phyloP scores from a whole-genome alignment of 2,113 vertebrate genomes.

The Zosterops borbonicus region DNA sequence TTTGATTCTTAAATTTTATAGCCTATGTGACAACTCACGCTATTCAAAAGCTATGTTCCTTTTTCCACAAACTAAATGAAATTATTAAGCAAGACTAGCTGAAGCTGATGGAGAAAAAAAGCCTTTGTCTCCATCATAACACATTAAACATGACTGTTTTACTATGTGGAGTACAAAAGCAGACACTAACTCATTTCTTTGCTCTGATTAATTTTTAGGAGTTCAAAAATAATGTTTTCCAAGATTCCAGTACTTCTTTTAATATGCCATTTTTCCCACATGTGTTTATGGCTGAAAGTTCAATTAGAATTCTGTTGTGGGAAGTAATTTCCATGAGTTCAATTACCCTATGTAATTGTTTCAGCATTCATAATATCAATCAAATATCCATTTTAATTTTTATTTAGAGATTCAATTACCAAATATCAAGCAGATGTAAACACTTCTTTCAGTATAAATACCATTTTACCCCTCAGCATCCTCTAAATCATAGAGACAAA shows the following conservation, averaged over 20 bases:
- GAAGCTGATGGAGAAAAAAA: background rate
- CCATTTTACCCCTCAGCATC: background rate
- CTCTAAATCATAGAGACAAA: background rate
- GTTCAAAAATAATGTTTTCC: background rate
- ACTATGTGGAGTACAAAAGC: background rate
- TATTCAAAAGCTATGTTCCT: background rate
- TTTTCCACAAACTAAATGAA: background rate
- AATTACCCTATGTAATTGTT: constrained; percentile 18
- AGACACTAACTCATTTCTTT: background rate
- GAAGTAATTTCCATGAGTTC: constrained; percentile 14
- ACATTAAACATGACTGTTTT: background rate
- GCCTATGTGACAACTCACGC: background rate
- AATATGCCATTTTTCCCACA: background rate
- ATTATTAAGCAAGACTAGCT: background rate
- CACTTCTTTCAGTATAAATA: background rate
- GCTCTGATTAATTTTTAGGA: background rate
- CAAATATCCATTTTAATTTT: constrained; percentile 43
- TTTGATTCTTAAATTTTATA: background rate
- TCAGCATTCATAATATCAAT: constrained; percentile 1
- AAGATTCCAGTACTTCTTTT: background rate
- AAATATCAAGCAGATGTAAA: constrained; percentile 19
- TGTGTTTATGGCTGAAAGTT: background rate
- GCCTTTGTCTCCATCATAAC: background rate
- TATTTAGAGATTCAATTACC: constrained; percentile 35
- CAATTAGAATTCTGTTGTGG: background rate